Evolutionary conservation across 2,888 invertebrate species (phyloP), one percentile per base, ranked within the genome.

Genomic region (Drosophila macrospina): DNA sequence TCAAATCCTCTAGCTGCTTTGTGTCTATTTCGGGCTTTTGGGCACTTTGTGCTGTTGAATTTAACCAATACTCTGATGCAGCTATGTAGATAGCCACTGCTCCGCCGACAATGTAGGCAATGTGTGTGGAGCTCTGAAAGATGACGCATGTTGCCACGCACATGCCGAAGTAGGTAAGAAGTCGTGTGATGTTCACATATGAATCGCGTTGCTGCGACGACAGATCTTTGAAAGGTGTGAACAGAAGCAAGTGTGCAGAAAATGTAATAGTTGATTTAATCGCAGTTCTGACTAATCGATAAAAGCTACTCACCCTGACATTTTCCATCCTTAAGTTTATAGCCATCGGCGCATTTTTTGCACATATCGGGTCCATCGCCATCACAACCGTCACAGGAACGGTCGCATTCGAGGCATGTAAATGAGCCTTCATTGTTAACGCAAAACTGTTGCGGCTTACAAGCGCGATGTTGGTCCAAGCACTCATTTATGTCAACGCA

Each of bases 351-450:
- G 93, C 98, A 98, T 88, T 94, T 93, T 30, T 93, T 93, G 92
- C 98, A 98, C 95, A 97, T 96, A 91, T 98, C 98, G 0, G 98
- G 97, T 0, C 98, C 98, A 91, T 97, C 97, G 0, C 97, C 97
- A 55, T 94, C 94, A 90, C 98, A 98, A 0, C 96, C 95, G 47
- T 94, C 92, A 90, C 98, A 98, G 0, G 98, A 94, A 83, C 94
- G 95, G 92, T 98, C 97, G 92, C 98, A 98, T 52, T 94, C 95
- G 37, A 91, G 78, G 57, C 98, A 98, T 8, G 93, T 92, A 88
- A 94, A 97, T 0, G 96, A 96, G 6, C 98, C 98, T 56, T 97
- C 96, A 10, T 95, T 96, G 90, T 98, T 98, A 4, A 97, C 94
- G 91, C 98, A 98, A 90, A 98, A 98, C 89, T 98, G 94, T 87